Conservation (phyloP, 64 coral and sea anemone genomes). For the Acropora tenuis region DNA sequence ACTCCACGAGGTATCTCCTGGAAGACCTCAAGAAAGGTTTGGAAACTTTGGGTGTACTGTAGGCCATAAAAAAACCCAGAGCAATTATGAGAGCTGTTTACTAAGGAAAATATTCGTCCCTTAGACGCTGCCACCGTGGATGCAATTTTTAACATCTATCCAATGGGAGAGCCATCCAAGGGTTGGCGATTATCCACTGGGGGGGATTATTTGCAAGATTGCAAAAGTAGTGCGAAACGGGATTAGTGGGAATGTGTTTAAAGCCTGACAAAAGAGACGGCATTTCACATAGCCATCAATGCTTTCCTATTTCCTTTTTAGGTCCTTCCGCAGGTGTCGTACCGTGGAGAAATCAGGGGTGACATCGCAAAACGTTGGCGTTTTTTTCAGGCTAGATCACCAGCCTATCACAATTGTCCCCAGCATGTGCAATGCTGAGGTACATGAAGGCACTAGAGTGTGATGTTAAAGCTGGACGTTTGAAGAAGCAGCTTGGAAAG, state of each 20-base stretch:
- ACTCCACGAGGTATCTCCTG: slow-evolving; percentile 25
- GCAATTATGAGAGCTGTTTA: background rate
- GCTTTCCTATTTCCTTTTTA: too few relatives aligned
- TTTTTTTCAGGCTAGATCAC: background rate
- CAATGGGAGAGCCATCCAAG: slow-evolving; percentile 35
- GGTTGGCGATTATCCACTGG: slow-evolving; percentile 42
- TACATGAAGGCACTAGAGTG: slow-evolving; percentile 25
- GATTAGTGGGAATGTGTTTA: too few relatives aligned
- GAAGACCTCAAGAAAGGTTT: slow-evolving; percentile 42
- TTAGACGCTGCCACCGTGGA: slow-evolving; percentile 55
- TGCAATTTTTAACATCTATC: slow-evolving; percentile 26
- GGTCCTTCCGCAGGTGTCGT: too few relatives aligned
- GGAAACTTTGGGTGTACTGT: slow-evolving; percentile 29
- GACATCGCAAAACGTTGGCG: too few relatives aligned
- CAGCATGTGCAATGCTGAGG: slow-evolving; percentile 17
- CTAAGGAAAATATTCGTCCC: background rate
- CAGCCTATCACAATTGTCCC: background rate
- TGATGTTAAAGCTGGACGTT: slow-evolving; percentile 65
- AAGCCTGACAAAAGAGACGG: too few relatives aligned
- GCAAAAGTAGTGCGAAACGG: slow-evolving; percentile 2
- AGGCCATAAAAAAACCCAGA: background rate
- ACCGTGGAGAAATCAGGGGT: too few relatives aligned
- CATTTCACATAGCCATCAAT: too few relatives aligned
- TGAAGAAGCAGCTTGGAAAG: slow-evolving; percentile 65
- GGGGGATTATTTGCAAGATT: slow-evolving; percentile 76